These are phyloP conservation scores for Lycodopsis pacificus DNA, from an alignment of 2,797 vertebrate species.

Conservation along the genomic window DNA sequence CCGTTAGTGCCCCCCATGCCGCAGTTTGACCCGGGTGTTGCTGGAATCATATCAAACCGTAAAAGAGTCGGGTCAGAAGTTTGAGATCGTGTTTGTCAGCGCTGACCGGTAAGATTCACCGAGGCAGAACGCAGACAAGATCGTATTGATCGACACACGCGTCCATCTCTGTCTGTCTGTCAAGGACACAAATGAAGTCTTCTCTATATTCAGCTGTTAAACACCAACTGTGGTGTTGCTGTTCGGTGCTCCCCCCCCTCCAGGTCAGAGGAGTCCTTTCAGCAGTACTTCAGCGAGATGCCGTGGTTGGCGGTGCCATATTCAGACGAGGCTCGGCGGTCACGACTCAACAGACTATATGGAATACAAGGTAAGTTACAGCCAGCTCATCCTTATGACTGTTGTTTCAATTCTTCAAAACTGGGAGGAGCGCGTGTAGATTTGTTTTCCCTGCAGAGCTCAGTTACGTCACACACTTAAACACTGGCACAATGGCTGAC, in stretches of 20 bases:
- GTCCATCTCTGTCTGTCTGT: neutral
- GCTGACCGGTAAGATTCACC: constrained; percentile 91
- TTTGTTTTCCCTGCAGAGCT: neutral
- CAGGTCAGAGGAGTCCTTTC: constrained; percentile 98
- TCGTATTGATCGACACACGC: neutral
- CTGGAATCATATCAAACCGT: constrained; percentile 95
- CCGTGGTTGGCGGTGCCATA: constrained; percentile 97
- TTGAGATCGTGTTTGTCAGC: constrained; percentile 98
- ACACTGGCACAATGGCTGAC: constrained; percentile 43
- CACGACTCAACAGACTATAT: constrained; percentile 95
- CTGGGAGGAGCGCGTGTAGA: neutral
- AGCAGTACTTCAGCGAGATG: constrained; percentile 99
- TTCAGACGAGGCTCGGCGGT: constrained; percentile 91
- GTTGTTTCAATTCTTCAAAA: constrained; percentile 8
- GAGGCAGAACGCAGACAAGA: neutral
- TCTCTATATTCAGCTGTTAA: neutral
- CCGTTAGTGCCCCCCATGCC: constrained; percentile 93
- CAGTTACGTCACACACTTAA: constrained; percentile 29
- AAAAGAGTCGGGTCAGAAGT: constrained; percentile 95
- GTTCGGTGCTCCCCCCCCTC: neutral
- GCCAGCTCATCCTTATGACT: neutral
- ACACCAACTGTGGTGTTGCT: neutral
- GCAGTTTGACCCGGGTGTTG: constrained; percentile 94
- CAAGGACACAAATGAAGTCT: neutral
- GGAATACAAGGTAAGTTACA: constrained; percentile 93